phyloP scores from a whole-genome alignment of 2,797 vertebrate genomes.

The Serranus cabrilla region DNA sequence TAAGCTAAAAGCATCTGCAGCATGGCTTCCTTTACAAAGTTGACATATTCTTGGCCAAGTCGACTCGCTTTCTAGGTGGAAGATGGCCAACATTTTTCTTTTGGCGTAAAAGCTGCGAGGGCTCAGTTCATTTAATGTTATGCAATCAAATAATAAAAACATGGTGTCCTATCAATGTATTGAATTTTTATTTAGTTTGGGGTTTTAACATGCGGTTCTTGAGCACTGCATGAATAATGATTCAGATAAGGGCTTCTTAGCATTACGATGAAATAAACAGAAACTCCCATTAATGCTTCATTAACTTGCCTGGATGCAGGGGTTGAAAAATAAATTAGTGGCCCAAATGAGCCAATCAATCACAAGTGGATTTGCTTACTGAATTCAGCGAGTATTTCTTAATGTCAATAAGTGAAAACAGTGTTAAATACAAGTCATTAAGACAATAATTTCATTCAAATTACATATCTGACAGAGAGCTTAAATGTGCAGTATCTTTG shows the following conservation, averaged over 20 bases:
- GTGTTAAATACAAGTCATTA: slow-evolving; percentile 10
- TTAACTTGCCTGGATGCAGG: slow-evolving; percentile 53
- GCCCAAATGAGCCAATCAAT: slow-evolving; percentile 52
- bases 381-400: slow-evolving; percentile 23
- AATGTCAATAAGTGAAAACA: slow-evolving; percentile 12
- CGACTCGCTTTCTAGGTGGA: slow-evolving; percentile 79
- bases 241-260: slow-evolving; percentile 62
- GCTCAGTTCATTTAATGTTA: slow-evolving; percentile 80
- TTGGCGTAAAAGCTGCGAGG: slow-evolving; percentile 78
- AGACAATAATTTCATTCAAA: slow-evolving; percentile 8
- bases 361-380: slow-evolving; percentile 31
- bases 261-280: slow-evolving; percentile 68
- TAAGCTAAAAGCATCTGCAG: slow-evolving; percentile 81
- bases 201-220: slow-evolving; percentile 68
- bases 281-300: slow-evolving; percentile 69
- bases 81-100: slow-evolving; percentile 80
- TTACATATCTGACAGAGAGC: slow-evolving; percentile 13
- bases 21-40: slow-evolving; percentile 78
- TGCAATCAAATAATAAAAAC: slow-evolving; percentile 80
- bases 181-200: slow-evolving; percentile 72
- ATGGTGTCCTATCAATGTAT: slow-evolving; percentile 67
- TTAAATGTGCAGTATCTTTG: slow-evolving; percentile 2
- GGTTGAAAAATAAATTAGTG: slow-evolving; percentile 54
- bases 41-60: slow-evolving; percentile 88
- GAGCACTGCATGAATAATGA: slow-evolving; percentile 68